These are phyloP conservation scores for Macaria liturata DNA, from an alignment of 2,888 invertebrate genomes.

Conservation along the genomic window DNA sequence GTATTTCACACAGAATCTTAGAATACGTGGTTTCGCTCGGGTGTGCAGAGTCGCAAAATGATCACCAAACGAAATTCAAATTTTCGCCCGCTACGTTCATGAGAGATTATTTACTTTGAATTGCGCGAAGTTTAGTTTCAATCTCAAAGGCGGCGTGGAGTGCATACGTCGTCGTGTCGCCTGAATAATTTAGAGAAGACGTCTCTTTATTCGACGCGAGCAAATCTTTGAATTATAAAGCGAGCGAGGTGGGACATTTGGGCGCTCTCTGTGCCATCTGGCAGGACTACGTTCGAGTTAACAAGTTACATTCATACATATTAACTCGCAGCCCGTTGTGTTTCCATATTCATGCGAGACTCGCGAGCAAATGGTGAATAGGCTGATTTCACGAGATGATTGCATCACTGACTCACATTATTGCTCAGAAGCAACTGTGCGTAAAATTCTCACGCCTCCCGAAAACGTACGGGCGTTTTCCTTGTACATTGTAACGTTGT, in stretches of 20 bases:
- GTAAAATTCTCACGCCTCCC: slow-evolving; percentile 8
- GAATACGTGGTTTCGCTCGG: slow-evolving; percentile 4
- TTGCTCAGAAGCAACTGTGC: slow-evolving; percentile 7
- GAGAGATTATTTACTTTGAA: slow-evolving; percentile 36
- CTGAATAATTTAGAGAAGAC: slow-evolving; percentile 69
- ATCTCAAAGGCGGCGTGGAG: slow-evolving; percentile 37
- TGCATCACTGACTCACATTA: slow-evolving; percentile 24
- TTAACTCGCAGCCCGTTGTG: slow-evolving; percentile 64
- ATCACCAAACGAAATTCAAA: slow-evolving; percentile 26
- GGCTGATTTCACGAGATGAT: slow-evolving; percentile 31
- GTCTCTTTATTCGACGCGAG: slow-evolving; percentile 69
- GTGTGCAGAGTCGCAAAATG: slow-evolving; percentile 10
- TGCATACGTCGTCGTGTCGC: slow-evolving; percentile 42
- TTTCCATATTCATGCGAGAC: slow-evolving; percentile 66
- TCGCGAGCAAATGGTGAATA: slow-evolving; percentile 42
- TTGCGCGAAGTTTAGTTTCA: slow-evolving; percentile 38
- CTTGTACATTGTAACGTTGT: neutral
- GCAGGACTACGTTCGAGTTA: slow-evolving; percentile 56
- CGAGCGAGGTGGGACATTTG: slow-evolving; percentile 57
- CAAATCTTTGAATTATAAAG: slow-evolving; percentile 79
- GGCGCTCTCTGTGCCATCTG: slow-evolving; percentile 58
- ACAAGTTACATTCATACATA: slow-evolving; percentile 78
- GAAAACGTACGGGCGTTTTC: slow-evolving; percentile 8
- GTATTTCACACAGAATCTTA: slow-evolving; percentile 4
- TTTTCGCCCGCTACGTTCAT: slow-evolving; percentile 28